phyloP scores from a whole-genome alignment of 2,888 invertebrate species.

The Caenorhabditis panamensis region DNA sequence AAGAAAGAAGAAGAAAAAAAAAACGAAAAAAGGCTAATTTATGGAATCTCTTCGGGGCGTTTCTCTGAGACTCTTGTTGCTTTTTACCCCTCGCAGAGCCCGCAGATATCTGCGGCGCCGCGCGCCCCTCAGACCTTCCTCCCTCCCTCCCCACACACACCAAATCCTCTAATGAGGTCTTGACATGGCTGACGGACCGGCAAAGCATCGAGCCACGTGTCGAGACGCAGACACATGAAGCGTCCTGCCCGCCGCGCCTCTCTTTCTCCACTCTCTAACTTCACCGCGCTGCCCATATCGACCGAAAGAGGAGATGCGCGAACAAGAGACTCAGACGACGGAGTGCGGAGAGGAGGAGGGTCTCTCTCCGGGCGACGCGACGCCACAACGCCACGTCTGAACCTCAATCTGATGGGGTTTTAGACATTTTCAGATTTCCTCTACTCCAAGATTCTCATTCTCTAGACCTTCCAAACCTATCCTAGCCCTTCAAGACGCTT shows the following conservation, averaged over 20 bases:
- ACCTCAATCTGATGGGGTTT: conserved; percentile 16
- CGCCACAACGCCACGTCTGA: conserved; percentile 33
- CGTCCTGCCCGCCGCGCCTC: not conserved
- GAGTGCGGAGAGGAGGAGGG: conserved; percentile 11
- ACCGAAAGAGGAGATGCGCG: conserved; percentile 44
- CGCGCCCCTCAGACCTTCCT: conserved; percentile 7
- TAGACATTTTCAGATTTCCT: conserved; percentile 37
- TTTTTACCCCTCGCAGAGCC: not conserved
- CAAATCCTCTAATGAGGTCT: conserved; percentile 54
- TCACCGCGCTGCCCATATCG: conserved; percentile 35
- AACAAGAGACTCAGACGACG: conserved; percentile 37
- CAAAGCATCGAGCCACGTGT: conserved; percentile 12
- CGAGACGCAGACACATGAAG: conserved; percentile 45
- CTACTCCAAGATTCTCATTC: not conserved
- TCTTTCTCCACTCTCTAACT: conserved; percentile 10
- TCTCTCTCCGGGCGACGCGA: conserved; percentile 15
- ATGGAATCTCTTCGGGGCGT: not conserved
- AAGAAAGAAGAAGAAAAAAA: too few species aligned
- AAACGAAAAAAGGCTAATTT: not conserved
- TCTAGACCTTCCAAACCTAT: too few species aligned
- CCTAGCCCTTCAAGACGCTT: too few species aligned
- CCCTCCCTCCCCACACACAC: conserved; percentile 12
- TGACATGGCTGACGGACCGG: conserved; percentile 43
- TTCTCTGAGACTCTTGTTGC: conserved; percentile 1
- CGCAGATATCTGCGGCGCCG: conserved; percentile 27